Conservation (phyloP, 2,888 invertebrate species). For the Folsomia candida region DNA sequence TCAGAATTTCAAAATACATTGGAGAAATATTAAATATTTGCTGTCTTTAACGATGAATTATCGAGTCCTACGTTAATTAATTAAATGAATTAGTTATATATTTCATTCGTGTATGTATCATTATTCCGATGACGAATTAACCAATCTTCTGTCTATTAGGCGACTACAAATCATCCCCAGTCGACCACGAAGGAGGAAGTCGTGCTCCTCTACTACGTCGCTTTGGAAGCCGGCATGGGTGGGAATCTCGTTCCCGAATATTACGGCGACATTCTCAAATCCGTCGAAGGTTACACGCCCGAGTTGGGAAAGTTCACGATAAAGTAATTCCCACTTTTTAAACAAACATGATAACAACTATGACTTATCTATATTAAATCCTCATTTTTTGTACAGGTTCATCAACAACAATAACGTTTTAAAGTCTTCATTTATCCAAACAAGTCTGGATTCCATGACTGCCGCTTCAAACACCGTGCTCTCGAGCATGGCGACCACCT, state of each 20-base stretch:
- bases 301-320: conserved; percentile 74
- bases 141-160: too few relatives aligned
- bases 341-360: neutral
- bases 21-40: too few relatives aligned
- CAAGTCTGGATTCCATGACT: conserved; percentile 43
- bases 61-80: too few relatives aligned
- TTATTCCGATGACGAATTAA: too few relatives aligned
- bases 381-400: neutral
- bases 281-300: conserved; percentile 72
- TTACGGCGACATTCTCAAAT: conserved; percentile 56
- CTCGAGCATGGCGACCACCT: conserved; percentile 40
- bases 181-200: conserved; percentile 49
- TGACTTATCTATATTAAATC: too few relatives aligned
- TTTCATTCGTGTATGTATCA: too few relatives aligned
- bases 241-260: conserved; percentile 39
- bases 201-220: conserved; percentile 46
- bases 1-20: too few relatives aligned
- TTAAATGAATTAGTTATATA: too few relatives aligned
- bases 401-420: conserved; percentile 17
- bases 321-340: conserved; percentile 51
- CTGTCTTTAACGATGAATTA: too few relatives aligned
- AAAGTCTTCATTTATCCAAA: conserved; percentile 31
- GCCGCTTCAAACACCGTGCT: conserved; percentile 40
- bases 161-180: too few relatives aligned
- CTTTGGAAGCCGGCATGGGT: conserved; percentile 43